phyloP scores from a whole-genome alignment of 2,888 invertebrate genomes.

The Piscicola geometra region DNA sequence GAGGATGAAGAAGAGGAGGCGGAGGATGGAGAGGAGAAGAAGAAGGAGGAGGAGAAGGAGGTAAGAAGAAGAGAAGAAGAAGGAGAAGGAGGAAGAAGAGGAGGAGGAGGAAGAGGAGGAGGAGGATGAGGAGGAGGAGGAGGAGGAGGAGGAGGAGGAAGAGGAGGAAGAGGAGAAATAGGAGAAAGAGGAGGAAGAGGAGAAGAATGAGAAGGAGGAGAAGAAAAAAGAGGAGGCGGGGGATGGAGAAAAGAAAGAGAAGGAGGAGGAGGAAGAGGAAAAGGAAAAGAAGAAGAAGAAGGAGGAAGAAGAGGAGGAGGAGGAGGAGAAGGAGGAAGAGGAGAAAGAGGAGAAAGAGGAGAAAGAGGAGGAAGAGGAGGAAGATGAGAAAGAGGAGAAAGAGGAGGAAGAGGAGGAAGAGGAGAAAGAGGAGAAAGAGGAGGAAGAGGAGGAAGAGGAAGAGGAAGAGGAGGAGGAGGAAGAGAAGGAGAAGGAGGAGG shows the following conservation, averaged over 20 bases:
- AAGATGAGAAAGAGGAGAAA: constrained; percentile 14
- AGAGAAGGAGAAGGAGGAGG: constrained; percentile 24
- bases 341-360: constrained; percentile 9
- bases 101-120: constrained; percentile 19
- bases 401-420: constrained; percentile 22
- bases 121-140: constrained; percentile 20
- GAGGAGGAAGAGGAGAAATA: constrained; percentile 18
- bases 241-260: constrained; percentile 24
- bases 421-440: constrained; percentile 3
- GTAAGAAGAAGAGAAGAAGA: constrained; percentile 24
- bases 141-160: constrained; percentile 7
- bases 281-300: constrained; percentile 2
- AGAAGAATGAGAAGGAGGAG: constrained; percentile 16
- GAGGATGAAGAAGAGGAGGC: constrained; percentile 53
- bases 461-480: constrained; percentile 22
- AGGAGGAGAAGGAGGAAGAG: constrained; percentile 26
- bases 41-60: constrained; percentile 23
- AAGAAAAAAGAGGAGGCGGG: constrained; percentile 28
- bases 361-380: not conserved
- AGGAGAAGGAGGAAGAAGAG: constrained; percentile 28
- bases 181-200: constrained; percentile 29
- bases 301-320: constrained; percentile 26
- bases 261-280: constrained; percentile 26
- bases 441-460: constrained; percentile 28
- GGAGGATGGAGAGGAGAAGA: not conserved